Conservation (phyloP, 1,140 invertebrate genomes). For the Pseudomyrmex pallidus region DNA sequence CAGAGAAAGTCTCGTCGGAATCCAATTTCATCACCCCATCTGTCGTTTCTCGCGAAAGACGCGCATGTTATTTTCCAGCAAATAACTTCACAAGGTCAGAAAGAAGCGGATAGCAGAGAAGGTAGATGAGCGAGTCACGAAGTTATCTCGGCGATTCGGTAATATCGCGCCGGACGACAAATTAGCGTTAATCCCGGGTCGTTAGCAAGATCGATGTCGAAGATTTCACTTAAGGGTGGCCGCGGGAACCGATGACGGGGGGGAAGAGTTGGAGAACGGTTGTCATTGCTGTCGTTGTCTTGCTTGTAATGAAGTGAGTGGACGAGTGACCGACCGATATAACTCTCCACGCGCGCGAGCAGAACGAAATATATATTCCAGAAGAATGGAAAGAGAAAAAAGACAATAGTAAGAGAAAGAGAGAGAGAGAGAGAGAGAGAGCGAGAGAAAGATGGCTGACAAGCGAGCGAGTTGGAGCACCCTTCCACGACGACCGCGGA, state of each 20-base stretch:
- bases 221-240: conserved; percentile 80
- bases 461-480: conserved; percentile 39
- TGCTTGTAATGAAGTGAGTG: conserved; percentile 79
- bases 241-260: conserved; percentile 65
- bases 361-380: conserved; percentile 49
- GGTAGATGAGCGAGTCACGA: conserved; percentile 64
- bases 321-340: conserved; percentile 74
- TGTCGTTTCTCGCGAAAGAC: conserved; percentile 11
- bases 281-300: conserved; percentile 67
- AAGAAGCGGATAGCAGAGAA: conserved; percentile 41
- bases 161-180: conserved; percentile 80
- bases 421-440: neutral
- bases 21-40: conserved; percentile 29
- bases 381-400: neutral
- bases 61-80: conserved; percentile 13
- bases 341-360: conserved; percentile 25
- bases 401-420: neutral
- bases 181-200: conserved; percentile 81
- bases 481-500: conserved; percentile 75
- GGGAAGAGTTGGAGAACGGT: conserved; percentile 51
- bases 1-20: conserved; percentile 28
- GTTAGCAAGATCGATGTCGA: conserved; percentile 81
- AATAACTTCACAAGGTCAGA: conserved; percentile 57
- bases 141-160: conserved; percentile 67
- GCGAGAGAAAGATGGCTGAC: neutral